A percentile compares a stretch with the other conserved stretches of the same genome.
Evolutionary conservation across 2,888 invertebrate genomes (phyloP).

Genomic region (Eupithecia abbreviata): DNA sequence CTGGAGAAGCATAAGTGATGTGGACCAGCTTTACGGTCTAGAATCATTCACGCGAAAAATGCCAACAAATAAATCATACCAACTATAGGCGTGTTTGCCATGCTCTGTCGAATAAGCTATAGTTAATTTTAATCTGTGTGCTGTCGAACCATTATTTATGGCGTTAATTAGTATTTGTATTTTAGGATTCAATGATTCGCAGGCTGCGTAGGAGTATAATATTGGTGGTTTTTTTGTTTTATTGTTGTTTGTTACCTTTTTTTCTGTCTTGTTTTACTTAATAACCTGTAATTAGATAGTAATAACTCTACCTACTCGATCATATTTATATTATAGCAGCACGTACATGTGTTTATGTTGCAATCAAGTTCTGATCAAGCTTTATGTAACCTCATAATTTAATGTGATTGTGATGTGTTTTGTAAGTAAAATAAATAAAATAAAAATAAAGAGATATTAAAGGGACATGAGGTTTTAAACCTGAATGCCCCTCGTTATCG

Average conservation of each 20-base stretch:
- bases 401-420: no score
- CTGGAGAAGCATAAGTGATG: not conserved
- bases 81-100: constrained; percentile 33
- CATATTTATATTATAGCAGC: no score
- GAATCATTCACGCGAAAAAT: constrained; percentile 49
- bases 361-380: no score
- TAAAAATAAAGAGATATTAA: not conserved
- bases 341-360: no score
- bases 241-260: no score
- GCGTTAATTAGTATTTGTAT: constrained; percentile 39
- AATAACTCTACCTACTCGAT: no score
- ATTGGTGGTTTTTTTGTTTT: not conserved
- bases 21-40: constrained; percentile 23
- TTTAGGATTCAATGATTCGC: not conserved
- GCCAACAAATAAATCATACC: constrained; percentile 67
- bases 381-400: no score
- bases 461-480: not conserved
- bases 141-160: constrained; percentile 56
- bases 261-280: no score
- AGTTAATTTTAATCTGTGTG: constrained; percentile 63
- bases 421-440: no score
- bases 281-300: no score
- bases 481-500: not conserved
- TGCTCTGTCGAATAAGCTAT: constrained; percentile 57
- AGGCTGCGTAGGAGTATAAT: not conserved